Evolutionary conservation across 37 sponge, comb jelly and placozoan genomes (phyloP).

Genomic region (Crambe crambe): DNA sequence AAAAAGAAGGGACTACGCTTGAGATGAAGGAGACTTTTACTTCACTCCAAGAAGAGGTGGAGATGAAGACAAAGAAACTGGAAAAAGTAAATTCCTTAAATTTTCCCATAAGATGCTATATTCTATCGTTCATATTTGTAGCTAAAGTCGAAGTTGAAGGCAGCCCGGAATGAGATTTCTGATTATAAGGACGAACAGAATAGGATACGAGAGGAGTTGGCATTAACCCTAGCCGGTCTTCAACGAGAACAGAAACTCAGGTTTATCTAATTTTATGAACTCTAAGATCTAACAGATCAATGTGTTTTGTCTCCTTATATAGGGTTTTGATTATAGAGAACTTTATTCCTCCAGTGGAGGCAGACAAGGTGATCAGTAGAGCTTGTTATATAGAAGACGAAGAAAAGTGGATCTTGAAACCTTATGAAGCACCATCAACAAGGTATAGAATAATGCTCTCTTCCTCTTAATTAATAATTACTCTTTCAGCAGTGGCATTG

Average conservation of each 20-base stretch:
- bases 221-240: constrained; percentile 58
- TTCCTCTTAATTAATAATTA: neutral
- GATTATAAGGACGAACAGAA: constrained; percentile 74
- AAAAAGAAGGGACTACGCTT: constrained; percentile 77
- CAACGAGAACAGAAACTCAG: constrained; percentile 75
- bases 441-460: neutral
- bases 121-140: constrained; percentile 3
- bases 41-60: constrained; percentile 90
- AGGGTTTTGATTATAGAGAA: constrained; percentile 85
- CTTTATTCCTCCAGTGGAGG: constrained; percentile 75
- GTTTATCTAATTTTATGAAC: no score
- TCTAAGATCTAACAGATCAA: no score
- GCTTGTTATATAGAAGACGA: constrained; percentile 79
- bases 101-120: neutral
- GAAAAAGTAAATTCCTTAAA: constrained; percentile 50
- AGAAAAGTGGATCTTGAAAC: constrained; percentile 80
- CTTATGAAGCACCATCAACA: constrained; percentile 13
- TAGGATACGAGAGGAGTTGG: constrained; percentile 61
- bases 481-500: neutral
- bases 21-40: constrained; percentile 86
- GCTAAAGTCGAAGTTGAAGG: constrained; percentile 77
- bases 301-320: neutral
- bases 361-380: constrained; percentile 64
- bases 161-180: constrained; percentile 63
- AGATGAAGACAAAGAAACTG: constrained; percentile 87